Percentiles rank a stretch among this genome's conserved stretches.
Conservation (phyloP, 2,888 invertebrate species). For the Zeuzera pyrina region DNA sequence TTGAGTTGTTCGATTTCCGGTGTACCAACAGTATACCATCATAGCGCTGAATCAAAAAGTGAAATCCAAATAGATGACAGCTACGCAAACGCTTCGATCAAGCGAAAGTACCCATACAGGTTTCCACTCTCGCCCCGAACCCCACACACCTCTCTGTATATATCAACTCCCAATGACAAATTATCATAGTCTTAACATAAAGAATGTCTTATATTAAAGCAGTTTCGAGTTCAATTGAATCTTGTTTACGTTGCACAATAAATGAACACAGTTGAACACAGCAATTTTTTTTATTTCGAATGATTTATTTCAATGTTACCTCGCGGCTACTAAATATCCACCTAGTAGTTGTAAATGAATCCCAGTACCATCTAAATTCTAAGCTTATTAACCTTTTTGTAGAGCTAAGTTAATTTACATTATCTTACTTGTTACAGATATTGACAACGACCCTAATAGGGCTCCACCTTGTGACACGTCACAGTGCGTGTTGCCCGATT, state of each 20-base stretch:
- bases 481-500: constrained; percentile 91
- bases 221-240: no score
- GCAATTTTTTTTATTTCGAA: no score
- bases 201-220: no score
- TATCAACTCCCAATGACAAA: constrained; percentile 22
- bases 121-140: constrained; percentile 35
- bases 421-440: constrained; percentile 74
- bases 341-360: no score
- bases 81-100: constrained; percentile 42
- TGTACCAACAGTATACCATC: neutral
- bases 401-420: no score
- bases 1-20: no score
- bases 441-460: constrained; percentile 94
- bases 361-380: no score
- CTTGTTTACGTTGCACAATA: no score
- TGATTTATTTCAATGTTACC: no score
- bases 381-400: constrained; percentile 1
- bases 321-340: no score
- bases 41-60: constrained; percentile 43
- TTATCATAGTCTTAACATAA: constrained; percentile 12
- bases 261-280: no score
- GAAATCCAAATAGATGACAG: constrained; percentile 48
- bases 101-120: constrained; percentile 68
- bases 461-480: constrained; percentile 91
- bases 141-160: constrained; percentile 23